A percentile compares a stretch with the other conserved stretches of the same genome.
Conservation (phyloP, 2,888 invertebrate genomes). For the Acanthosepion esculentum region DNA sequence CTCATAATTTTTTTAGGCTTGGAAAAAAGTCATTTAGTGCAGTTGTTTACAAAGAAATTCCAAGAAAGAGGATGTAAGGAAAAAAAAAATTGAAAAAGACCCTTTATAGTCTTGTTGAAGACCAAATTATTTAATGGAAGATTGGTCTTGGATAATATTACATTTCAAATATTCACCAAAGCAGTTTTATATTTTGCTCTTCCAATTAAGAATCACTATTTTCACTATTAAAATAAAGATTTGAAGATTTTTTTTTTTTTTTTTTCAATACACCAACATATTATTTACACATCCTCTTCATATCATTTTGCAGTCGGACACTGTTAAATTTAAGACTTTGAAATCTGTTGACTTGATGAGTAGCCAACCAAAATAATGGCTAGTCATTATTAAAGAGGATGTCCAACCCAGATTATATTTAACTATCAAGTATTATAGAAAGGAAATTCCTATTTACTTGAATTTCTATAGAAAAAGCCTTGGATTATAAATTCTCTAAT, state of each 20-base stretch:
- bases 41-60: neutral
- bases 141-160: neutral
- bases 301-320: neutral
- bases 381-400: neutral
- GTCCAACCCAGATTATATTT: neutral
- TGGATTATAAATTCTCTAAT: neutral
- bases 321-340: neutral
- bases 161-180: neutral
- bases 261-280: too few relatives aligned
- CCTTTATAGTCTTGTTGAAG: too few relatives aligned
- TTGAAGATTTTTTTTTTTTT: neutral
- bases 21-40: neutral
- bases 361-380: neutral
- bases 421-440: neutral
- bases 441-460: neutral
- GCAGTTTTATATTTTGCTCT: neutral
- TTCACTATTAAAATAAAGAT: neutral
- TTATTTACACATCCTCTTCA: neutral
- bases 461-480: neutral
- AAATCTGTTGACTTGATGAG: neutral
- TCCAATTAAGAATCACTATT: neutral
- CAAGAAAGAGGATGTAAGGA: neutral
- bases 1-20: neutral
- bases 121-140: neutral
- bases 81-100: neutral